Base-by-base conservation (phyloP, 1,140 invertebrate genomes). In the Drosophila aff. region DNA sequence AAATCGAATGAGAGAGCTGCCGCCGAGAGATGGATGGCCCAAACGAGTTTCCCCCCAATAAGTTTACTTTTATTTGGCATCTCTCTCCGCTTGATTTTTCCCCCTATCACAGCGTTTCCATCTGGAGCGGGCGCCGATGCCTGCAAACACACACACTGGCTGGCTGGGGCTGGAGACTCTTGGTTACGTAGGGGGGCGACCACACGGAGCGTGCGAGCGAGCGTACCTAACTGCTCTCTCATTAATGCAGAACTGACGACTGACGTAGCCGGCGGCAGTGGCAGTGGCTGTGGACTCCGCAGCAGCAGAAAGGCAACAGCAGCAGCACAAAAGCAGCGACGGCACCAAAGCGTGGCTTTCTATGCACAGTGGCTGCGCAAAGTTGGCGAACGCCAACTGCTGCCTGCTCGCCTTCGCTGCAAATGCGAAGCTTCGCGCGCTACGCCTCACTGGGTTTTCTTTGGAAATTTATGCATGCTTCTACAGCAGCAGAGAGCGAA, bases 231-330 rank as follows among this genome's bases (percentile, higher is more conserved):
- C 83, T 87, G 81, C 89, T 83, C 87, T 91, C 89, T 91, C 89
- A 89, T 91, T 91, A 91, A 91, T 91, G 89, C 87, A 91, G 89
- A 91, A 91, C 89, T 91, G 83, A 91, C 66, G 65, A 79, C 73
- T 60, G 75, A 58, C 85, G 66, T 75, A 63, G 81, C 78, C 74
- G 73, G 72, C 62, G 73, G 66, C 76, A 62, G 71, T 59, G 57
- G 41, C 57, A 55, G 49, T 52, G 50, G 50, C 52, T 38, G 52
- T 16, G 52, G 52, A 55, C 52, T 55, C 16, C 52, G 52, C 40
- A 62, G 73, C 53, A 31, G 41, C 43, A 52, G 66, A 33, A 40
- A 26, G 15, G 33, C 46, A 36, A 11, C 57, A 40, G 18, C 62
- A 60, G n/a, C 41, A 31, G 57, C 76, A 66, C 71, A 28, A 67